Evolutionary conservation across 2,888 invertebrate genomes (phyloP).

Genomic region (Fragum fragum): DNA sequence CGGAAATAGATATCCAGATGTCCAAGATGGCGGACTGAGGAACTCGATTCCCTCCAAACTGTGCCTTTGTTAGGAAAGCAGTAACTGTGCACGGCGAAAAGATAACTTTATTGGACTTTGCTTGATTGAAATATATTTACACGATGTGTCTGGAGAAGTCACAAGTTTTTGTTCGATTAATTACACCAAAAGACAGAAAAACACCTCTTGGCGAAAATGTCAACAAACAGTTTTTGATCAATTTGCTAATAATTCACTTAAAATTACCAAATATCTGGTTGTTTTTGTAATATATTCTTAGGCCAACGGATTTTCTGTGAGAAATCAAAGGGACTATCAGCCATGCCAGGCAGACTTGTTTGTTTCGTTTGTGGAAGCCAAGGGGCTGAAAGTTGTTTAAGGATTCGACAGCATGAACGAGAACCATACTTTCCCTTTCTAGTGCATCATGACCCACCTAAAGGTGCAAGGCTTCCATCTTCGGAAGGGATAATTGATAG

Average conservation of each 20-base stretch:
- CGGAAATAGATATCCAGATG: slow-evolving; percentile 72
- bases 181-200: too few relatives aligned
- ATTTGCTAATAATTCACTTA: too few relatives aligned
- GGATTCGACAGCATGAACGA: slow-evolving; percentile 76
- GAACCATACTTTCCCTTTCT: slow-evolving; percentile 96
- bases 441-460: slow-evolving; percentile 95
- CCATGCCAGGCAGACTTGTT: slow-evolving; percentile 78
- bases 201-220: too few relatives aligned
- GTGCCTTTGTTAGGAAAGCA: background rate
- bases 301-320: too few relatives aligned
- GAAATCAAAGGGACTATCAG: too few relatives aligned
- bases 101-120: background rate
- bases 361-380: slow-evolving; percentile 86
- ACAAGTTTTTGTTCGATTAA: too few relatives aligned
- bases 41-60: slow-evolving; percentile 66
- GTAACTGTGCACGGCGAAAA: background rate
- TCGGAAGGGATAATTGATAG: slow-evolving; percentile 89
- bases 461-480: slow-evolving; percentile 88
- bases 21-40: slow-evolving; percentile 77
- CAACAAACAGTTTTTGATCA: too few relatives aligned
- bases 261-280: too few relatives aligned
- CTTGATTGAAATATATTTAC: too few relatives aligned
- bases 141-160: too few relatives aligned
- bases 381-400: slow-evolving; percentile 78
- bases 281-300: too few relatives aligned